These are phyloP conservation scores for Elanoides forficatus DNA, from an alignment of 2,113 vertebrate genomes.

Conservation along the genomic window DNA sequence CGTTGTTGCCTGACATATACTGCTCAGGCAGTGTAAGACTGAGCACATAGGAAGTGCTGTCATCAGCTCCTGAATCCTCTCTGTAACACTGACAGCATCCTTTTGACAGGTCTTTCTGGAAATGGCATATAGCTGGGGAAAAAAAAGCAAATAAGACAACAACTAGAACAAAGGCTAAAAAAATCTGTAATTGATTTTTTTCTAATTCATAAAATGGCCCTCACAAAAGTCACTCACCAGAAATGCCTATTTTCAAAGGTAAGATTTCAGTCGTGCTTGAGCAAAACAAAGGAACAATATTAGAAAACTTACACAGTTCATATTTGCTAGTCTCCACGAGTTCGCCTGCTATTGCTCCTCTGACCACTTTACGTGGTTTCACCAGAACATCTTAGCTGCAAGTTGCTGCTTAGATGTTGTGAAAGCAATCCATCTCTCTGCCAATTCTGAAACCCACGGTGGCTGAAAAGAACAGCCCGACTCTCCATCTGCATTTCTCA, in stretches of 20 bases:
- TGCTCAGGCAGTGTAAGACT: neutral
- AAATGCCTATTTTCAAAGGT: neutral
- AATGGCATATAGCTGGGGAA: rapidly evolving
- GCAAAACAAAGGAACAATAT: neutral
- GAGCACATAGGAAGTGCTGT: neutral
- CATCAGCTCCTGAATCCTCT: neutral
- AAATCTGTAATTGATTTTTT: neutral
- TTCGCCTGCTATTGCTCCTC: neutral
- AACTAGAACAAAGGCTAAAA: neutral
- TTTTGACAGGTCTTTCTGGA: neutral
- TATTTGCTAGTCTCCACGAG: neutral
- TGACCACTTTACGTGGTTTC: neutral
- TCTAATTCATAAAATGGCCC: neutral
- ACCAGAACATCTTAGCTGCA: neutral
- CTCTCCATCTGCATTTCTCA: neutral
- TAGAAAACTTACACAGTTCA: neutral
- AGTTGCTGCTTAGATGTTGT: neutral
- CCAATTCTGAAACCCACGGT: neutral
- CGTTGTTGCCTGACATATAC: neutral
- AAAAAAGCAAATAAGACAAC: neutral
- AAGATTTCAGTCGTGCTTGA: neutral
- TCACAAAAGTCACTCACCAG: neutral
- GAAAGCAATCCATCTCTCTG: neutral
- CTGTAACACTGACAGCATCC: neutral
- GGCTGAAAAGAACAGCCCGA: neutral